Evolutionary conservation across 1,140 invertebrate species (phyloP).

Genomic region (Pseudobourletiella spinata): DNA sequence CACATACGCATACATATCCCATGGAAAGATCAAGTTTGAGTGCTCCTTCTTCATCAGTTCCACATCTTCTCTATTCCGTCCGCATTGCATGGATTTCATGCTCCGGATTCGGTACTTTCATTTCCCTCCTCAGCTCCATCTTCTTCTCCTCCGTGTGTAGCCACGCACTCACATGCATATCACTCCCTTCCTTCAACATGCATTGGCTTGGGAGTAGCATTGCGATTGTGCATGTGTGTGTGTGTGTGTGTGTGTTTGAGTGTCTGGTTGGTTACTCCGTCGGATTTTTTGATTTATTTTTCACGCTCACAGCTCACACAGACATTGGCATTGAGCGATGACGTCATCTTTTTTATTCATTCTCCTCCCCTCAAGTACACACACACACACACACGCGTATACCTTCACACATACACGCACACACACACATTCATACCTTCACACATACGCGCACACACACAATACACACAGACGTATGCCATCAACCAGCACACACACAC

Average conservation of each 20-base stretch:
- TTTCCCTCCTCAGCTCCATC: slow-evolving; percentile 17
- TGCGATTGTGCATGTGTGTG: too few relatives aligned
- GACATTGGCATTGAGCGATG: slow-evolving; percentile 10
- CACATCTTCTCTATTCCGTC: background rate
- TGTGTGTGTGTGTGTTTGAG: too few relatives aligned
- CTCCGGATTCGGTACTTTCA: slow-evolving; percentile 15
- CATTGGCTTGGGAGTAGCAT: too few relatives aligned
- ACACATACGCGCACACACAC: too few relatives aligned
- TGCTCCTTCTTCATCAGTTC: background rate
- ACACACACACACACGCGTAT: too few relatives aligned
- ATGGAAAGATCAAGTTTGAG: slow-evolving; percentile 7
- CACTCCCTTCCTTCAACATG: too few relatives aligned
- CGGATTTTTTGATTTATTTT: slow-evolving; percentile 31
- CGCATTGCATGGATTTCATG: background rate
- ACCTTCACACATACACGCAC: too few relatives aligned
- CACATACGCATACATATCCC: slow-evolving; percentile 24
- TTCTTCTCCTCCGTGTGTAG: background rate
- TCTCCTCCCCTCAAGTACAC: slow-evolving; percentile 8
- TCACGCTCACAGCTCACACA: slow-evolving; percentile 21
- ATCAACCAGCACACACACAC: too few relatives aligned
- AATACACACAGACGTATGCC: too few relatives aligned
- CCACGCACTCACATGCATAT: background rate
- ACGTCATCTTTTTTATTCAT: slow-evolving; percentile 17
- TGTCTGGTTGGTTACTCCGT: slow-evolving; percentile 7
- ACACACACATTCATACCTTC: too few relatives aligned